Evolutionary conservation across 2,888 invertebrate species (phyloP).

Genomic region (Erpobdella octoculata): DNA sequence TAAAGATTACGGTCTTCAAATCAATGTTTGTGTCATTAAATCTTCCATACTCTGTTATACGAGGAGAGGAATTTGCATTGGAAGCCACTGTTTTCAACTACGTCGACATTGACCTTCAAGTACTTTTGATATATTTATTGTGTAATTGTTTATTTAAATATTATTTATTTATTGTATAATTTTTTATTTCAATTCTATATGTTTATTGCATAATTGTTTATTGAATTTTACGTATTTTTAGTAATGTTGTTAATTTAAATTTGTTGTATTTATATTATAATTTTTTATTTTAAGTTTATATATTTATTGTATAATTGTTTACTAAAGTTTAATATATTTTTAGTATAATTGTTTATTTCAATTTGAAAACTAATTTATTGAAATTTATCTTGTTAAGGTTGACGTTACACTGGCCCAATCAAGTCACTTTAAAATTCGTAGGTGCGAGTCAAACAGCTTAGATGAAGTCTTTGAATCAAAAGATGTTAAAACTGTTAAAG

Average conservation of each 20-base stretch:
- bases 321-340: not conserved
- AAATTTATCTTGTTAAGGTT: too few species aligned
- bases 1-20: slow-evolving; percentile 60
- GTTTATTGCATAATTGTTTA: not conserved
- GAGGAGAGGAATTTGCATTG: slow-evolving; percentile 80
- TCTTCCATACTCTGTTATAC: slow-evolving; percentile 76
- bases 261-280: not conserved
- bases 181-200: not conserved
- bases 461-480: not conserved
- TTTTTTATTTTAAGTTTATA: not conserved
- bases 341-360: not conserved
- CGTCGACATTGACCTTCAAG: not conserved
- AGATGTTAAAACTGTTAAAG: not conserved
- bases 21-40: slow-evolving; percentile 77
- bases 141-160: not conserved
- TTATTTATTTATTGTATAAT: not conserved
- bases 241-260: not conserved
- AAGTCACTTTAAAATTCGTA: not conserved
- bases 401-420: not conserved
- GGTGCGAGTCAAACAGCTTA: not conserved
- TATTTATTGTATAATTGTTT: not conserved
- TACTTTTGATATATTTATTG: not conserved
- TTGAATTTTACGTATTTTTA: not conserved
- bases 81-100: slow-evolving; percentile 83
- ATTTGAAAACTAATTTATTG: too few species aligned